Base-by-base conservation (phyloP, 2,888 invertebrate species). In the Leistus spinibarbis region DNA sequence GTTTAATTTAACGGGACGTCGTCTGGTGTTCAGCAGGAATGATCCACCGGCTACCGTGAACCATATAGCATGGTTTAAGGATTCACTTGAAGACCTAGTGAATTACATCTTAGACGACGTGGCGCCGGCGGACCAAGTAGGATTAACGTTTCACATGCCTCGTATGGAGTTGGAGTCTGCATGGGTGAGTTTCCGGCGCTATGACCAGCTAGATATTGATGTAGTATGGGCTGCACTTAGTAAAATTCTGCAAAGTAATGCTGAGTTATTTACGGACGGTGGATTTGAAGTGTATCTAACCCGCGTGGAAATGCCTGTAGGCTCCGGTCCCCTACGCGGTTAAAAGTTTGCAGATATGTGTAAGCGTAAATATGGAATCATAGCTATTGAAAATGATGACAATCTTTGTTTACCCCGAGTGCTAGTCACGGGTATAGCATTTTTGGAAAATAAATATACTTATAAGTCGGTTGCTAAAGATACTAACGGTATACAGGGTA, bases 381-480 rank as follows among this genome's bases (percentile, higher is more conserved):
- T 77, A 3, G n/a, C 56, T 1, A 78, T 78, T n/a, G 77, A 78
- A 3, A 79, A 79, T 70, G 73, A 54, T 20, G 80, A n/a, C n/a
- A n/a, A n/a, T n/a, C n/a, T n/a, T n/a, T n/a, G n/a, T n/a, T n/a
- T n/a, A n/a, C n/a, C n/a, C 78, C 53, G 76, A 77, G 19, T 17
- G 77, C 63, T 79, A 10, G 77, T 77, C 1, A 69, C 78, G 2
- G 77, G 76, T 0, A 76, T 27, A 13, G 76, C 78, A 0, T 7
- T 69, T 13, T 68, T 22, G 1, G 68, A 57, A 0, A 78, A 77
- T 54, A 70, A 77, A 57, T 63, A 69, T 66, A 40, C 24, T 76
- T 27, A 66, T 63, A 3, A 9, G 23, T n/a, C 62, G 70, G 53
- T 75, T 40, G n/a, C 74, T 67, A 16, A 57, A 75, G 63, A 16